Evolutionary conservation across 2,797 vertebrate species (phyloP).

Genomic region (Pseudochirops corinnae): DNA sequence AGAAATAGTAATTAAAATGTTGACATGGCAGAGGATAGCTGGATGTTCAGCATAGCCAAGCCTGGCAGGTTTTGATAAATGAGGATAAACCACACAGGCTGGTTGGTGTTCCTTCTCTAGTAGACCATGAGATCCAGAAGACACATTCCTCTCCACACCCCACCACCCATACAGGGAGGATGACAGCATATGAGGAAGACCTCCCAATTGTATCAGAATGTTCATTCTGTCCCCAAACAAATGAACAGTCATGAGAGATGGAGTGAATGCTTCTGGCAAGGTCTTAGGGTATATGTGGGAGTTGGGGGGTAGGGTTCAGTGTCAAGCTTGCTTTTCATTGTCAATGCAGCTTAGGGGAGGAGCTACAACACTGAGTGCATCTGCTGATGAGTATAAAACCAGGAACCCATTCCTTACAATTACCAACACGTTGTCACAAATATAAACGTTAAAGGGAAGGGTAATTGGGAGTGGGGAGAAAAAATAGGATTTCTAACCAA

Average conservation of each 20-base stretch:
- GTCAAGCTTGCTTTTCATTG: not conserved
- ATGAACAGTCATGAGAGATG: too few relatives aligned
- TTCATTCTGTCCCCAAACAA: not conserved
- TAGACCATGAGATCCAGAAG: constrained; percentile 50
- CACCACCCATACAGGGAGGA: not conserved
- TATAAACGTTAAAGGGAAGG: not conserved
- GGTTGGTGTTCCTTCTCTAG: constrained; percentile 56
- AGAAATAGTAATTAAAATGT: constrained; percentile 75
- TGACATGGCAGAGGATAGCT: constrained; percentile 65
- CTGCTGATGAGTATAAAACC: not conserved
- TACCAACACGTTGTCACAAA: constrained; percentile 27
- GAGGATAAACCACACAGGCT: constrained; percentile 69
- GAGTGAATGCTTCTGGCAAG: constrained; percentile 21
- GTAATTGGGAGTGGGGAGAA: not conserved
- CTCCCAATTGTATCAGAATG: constrained; percentile 13
- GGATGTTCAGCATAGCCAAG: constrained; percentile 61
- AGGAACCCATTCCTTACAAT: not conserved
- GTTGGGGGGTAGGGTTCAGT: not conserved
- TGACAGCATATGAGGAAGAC: constrained; percentile 43
- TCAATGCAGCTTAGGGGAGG: not conserved
- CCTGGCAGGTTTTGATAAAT: constrained; percentile 77
- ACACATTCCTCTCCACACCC: constrained; percentile 10
- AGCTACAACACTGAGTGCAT: not conserved
- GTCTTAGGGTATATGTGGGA: not conserved
- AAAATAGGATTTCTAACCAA: not conserved